A percentile compares a stretch with the other conserved stretches of the same genome.
These are phyloP conservation scores for Synergus itoensis DNA, from an alignment of 2,888 invertebrate genomes.

Conservation along the genomic window DNA sequence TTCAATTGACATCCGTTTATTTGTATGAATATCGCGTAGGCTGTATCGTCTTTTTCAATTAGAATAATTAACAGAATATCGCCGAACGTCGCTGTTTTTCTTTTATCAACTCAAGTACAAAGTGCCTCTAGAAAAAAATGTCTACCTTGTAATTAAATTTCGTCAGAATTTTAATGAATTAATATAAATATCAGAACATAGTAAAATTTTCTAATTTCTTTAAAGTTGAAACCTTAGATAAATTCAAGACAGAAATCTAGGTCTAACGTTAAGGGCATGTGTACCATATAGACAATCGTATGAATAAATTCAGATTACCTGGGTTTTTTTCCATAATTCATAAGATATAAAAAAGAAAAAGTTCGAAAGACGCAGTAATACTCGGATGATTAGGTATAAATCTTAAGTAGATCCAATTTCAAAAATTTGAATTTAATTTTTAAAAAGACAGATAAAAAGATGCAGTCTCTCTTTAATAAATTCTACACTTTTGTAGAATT, in stretches of 20 bases:
- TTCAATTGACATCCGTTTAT: slow-evolving; percentile 72
- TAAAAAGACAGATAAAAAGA: neutral
- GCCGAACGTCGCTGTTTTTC: neutral
- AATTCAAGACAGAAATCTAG: neutral
- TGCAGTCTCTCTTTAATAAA: slow-evolving; percentile 30
- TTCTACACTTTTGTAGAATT: slow-evolving; percentile 32
- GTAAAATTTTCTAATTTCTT: slow-evolving; percentile 41
- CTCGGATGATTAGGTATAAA: neutral
- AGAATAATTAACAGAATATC: slow-evolving; percentile 48
- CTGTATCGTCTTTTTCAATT: slow-evolving; percentile 48
- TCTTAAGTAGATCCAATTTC: neutral
- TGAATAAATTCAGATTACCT: no score
- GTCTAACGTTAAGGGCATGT: neutral
- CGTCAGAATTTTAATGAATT: neutral
- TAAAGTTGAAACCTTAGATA: neutral
- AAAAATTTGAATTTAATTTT: neutral
- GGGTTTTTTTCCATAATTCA: neutral
- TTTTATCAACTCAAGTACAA: slow-evolving; percentile 44
- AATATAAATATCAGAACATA: neutral
- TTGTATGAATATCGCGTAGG: slow-evolving; percentile 60
- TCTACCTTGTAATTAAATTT: neutral
- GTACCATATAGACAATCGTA: no score
- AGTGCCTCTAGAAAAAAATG: slow-evolving; percentile 17
- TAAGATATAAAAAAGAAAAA: neutral
- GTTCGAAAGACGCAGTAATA: neutral